Conservation (phyloP, 2,113 vertebrate genomes). For the Takifugu bimaculatus region DNA sequence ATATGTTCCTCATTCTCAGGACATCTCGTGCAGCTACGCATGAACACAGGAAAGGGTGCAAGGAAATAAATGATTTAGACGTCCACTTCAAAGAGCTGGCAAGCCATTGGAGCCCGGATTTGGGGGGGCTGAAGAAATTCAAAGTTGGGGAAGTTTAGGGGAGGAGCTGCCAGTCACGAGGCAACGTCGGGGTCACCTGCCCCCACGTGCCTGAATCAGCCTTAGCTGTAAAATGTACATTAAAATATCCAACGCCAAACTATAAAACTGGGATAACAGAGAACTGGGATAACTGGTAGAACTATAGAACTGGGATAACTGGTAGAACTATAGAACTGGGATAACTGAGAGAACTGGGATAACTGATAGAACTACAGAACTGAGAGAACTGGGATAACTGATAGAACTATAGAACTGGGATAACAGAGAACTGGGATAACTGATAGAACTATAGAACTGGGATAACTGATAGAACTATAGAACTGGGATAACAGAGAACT, state of each 20-base stretch:
- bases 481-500: no score
- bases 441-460: no score
- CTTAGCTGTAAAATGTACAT: constrained; percentile 37
- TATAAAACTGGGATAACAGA: no score
- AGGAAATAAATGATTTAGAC: constrained; percentile 75
- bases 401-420: no score
- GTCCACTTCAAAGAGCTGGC: constrained; percentile 72
- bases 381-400: no score
- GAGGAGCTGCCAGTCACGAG: constrained; percentile 54
- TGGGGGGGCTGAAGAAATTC: constrained; percentile 4
- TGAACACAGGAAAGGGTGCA: constrained; percentile 36
- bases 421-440: no score
- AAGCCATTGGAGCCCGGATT: constrained; percentile 57
- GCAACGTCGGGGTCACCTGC: constrained; percentile 69
- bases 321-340: no score
- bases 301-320: no score
- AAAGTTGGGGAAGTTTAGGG: constrained; percentile 19
- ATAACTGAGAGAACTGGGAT: no score
- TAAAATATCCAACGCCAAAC: constrained; percentile 1
- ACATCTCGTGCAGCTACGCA: constrained; percentile 23
- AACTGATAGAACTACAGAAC: no score
- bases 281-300: no score
- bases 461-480: no score
- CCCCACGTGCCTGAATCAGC: constrained; percentile 58
- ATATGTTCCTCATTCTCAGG: constrained; percentile 60